A percentile compares a stretch with the other conserved stretches of the same genome.
phyloP scores from a whole-genome alignment of 92 coral and sea anemone species.

The Muricea muricata region DNA sequence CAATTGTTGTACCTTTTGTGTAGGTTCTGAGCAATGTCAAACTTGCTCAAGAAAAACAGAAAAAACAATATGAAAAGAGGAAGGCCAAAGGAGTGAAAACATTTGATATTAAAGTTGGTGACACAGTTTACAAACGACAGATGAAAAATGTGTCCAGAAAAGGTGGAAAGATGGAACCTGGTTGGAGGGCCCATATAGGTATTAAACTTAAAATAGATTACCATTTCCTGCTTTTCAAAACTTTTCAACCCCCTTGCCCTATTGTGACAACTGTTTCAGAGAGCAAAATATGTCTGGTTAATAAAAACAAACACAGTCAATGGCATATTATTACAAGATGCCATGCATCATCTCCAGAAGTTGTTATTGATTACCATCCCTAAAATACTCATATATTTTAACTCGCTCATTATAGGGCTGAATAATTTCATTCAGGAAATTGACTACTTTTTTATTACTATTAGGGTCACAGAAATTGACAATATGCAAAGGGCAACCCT shows the following conservation, averaged over 20 bases:
- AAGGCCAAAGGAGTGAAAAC: conserved; percentile 1
- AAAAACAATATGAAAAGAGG: conserved; percentile 12
- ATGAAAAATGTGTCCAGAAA: conserved; percentile 21
- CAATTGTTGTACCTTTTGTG: neutral
- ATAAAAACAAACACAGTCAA: neutral
- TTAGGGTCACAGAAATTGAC: conserved; percentile 15
- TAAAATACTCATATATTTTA: neutral
- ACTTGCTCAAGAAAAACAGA: conserved; percentile 21
- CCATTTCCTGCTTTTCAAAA: neutral
- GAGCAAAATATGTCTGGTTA: too few relatives aligned
- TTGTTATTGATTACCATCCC: neutral
- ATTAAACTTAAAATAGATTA: neutral
- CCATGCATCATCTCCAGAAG: neutral
- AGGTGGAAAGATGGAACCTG: conserved; percentile 29
- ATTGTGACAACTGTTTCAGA: neutral
- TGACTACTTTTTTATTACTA: neutral
- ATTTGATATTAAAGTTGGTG: conserved; percentile 1
- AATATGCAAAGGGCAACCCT: conserved; percentile 28
- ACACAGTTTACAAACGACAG: conserved; percentile 23
- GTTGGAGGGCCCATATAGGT: conserved; percentile 35
- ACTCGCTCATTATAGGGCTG: neutral
- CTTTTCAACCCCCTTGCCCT: neutral
- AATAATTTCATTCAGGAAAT: neutral
- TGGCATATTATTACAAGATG: neutral
- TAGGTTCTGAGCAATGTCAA: conserved; percentile 5